Evolutionary conservation across 2,888 invertebrate genomes (phyloP), one percentile per base, ranked within the genome.

Genomic region (Julus scandinavius): DNA sequence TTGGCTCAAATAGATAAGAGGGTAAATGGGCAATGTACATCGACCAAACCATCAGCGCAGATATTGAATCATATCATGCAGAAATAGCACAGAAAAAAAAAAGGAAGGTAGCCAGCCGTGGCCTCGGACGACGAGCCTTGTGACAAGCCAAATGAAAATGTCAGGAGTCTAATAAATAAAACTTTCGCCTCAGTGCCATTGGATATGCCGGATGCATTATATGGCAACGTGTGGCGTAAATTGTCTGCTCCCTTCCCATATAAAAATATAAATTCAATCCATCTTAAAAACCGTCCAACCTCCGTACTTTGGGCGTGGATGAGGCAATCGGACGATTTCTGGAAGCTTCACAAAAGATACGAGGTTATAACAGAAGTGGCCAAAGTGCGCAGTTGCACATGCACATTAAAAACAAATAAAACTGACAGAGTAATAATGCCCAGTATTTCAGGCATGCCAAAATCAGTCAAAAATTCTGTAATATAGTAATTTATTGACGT

Each of bases 191-290:
- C 80, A 80, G 13, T 80, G 80, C 80, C 80, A 38, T 80, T 80
- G 38, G 80, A 80, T 80, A 80, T 80, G 80, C 80, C 80, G 80
- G 80, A 80, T 80, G 80, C 80, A 80, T 80, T 80, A 80, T 80
- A 80, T 80, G 80, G 80, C 80, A 80, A 80, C 80, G 80, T 80
- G 80, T 80, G 80, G 80, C 80, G 80, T 38, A 80, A 80, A 80
- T 80, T 80, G 80, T 80, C 80, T 80, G 80, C 80, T 80, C 80
- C 80, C 80, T 80, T 80, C 80, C 80, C 80, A 80, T 80, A 80
- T 80, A 80, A 80, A 80, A 80, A 80, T 80, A 80, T 80, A 80
- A 80, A 80, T 80, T 80, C 80, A 38, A 80, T 80, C 80, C 15
- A 80, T 80, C 80, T 80, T 80, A 11, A 38, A 80, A 80, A 80